A percentile compares a stretch with the other conserved stretches of the same genome.
Conservation (phyloP, 2,113 vertebrate genomes). For the Scomber scombrus region DNA sequence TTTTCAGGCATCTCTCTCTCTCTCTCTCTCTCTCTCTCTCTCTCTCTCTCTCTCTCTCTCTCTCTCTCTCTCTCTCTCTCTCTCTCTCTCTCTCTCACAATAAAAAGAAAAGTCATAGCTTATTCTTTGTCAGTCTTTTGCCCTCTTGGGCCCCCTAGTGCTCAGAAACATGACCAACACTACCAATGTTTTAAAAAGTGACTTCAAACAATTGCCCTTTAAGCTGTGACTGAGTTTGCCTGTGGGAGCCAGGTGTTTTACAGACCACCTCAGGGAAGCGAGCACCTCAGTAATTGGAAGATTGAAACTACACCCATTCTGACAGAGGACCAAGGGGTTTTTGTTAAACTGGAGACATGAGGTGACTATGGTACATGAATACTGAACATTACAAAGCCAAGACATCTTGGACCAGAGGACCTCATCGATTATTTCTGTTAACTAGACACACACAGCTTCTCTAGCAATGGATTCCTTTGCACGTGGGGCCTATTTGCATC, state of each 20-base stretch:
- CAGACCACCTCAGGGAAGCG: slow-evolving; percentile 69
- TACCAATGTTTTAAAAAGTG: slow-evolving; percentile 60
- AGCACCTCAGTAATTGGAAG: slow-evolving; percentile 69
- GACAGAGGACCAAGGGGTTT: slow-evolving; percentile 44
- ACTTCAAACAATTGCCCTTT: slow-evolving; percentile 83
- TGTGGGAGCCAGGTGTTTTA: slow-evolving; percentile 81
- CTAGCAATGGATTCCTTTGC: too few relatives aligned
- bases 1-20: too few relatives aligned
- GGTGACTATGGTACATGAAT: slow-evolving; percentile 36
- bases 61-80: too few relatives aligned
- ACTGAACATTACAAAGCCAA: slow-evolving; percentile 42
- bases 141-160: slow-evolving; percentile 47
- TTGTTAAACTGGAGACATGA: slow-evolving; percentile 35
- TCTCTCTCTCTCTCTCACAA: too few relatives aligned
- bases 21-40: too few relatives aligned
- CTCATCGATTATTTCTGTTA: not conserved
- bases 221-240: slow-evolving; percentile 69
- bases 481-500: too few relatives aligned
- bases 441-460: too few relatives aligned
- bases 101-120: slow-evolving; percentile 22
- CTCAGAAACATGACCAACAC: slow-evolving; percentile 37
- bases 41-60: too few relatives aligned
- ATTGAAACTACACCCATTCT: slow-evolving; percentile 36
- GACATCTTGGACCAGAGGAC: slow-evolving; percentile 10
- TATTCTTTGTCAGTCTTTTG: too few relatives aligned